These are phyloP conservation scores for Bombus waltoni DNA, from an alignment of 1,140 invertebrate genomes.

Conservation along the genomic window DNA sequence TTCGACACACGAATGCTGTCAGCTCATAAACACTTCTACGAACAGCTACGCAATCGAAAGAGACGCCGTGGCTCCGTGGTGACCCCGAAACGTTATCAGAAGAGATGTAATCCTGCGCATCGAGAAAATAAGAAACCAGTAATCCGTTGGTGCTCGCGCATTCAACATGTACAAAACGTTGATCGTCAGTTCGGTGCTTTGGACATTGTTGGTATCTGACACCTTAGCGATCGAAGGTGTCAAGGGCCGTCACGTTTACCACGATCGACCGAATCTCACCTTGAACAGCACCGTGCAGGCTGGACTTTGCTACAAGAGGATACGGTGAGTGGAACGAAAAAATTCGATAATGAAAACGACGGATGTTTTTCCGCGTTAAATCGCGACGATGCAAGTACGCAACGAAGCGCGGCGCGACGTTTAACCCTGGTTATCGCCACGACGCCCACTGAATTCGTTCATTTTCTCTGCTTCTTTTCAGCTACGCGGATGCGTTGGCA, in stretches of 20 bases:
- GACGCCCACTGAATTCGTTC: neutral
- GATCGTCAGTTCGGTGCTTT: slow-evolving; percentile 43
- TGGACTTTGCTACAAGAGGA: slow-evolving; percentile 76
- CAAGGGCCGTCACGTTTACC: slow-evolving; percentile 63
- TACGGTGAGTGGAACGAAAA: slow-evolving; percentile 72
- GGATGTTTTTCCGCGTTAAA: neutral
- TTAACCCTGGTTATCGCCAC: slow-evolving; percentile 2
- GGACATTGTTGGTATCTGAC: slow-evolving; percentile 34
- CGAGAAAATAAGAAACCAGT: slow-evolving; percentile 66
- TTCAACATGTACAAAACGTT: slow-evolving; percentile 68
- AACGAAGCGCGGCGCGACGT: neutral
- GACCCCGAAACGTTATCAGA: slow-evolving; percentile 59
- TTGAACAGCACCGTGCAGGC: slow-evolving; percentile 61
- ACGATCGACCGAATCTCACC: neutral
- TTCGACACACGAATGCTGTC: slow-evolving; percentile 20
- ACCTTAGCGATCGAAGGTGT: slow-evolving; percentile 64
- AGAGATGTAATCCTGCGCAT: slow-evolving; percentile 19
- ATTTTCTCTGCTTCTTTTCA: slow-evolving; percentile 34
- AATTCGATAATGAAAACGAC: neutral
- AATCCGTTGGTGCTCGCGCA: slow-evolving; percentile 51
- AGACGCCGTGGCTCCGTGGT: slow-evolving; percentile 19
- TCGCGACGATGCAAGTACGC: neutral
- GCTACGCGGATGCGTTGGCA: slow-evolving; percentile 53
- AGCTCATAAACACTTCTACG: slow-evolving; percentile 55
- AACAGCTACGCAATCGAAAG: slow-evolving; percentile 51